Evolutionary conservation across 64 coral and sea anemone species (phyloP), one percentile per base, ranked within the genome.

Genomic region (Anthopleura sola): DNA sequence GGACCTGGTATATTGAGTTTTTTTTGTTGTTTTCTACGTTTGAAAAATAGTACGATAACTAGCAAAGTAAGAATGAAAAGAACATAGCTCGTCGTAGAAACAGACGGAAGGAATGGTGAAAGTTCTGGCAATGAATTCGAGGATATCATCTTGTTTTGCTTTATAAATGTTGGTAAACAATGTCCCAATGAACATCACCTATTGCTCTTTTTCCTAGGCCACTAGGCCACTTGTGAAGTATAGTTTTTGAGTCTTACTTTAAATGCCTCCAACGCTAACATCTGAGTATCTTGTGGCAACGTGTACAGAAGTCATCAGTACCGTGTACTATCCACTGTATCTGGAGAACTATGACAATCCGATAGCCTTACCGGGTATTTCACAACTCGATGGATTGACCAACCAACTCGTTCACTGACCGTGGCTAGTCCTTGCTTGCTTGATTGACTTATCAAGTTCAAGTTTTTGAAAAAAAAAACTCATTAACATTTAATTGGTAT

Each of bases 1-100:
- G 82, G 82, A 5, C 82, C 82, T 56, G 82, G 82, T n/a, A 83
- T 83, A 37, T 37, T 39, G 18, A 83, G 76, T 6, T 23, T 48
- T 9, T 12, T 18, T 46, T 20, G 44, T 47, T 24, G 11, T 26
- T 79, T 38, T 33, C 37, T 46, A 20, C 39, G n/a, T 8, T 21
- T 20, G 3, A 33, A 79, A 47, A 44, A 26, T 1, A 79, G 13
- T 12, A 1, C 76, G 5, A 79, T n/a, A 8, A 12, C 21, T 11
- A 46, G 4, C 34, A 46, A 38, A 10, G 34, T 48, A 23, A 79
- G 1, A 23, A 79, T 29, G 18, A 24, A 79, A 79, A 79, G 10
- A 3, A 71, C 12, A 12, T 34, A 29, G 26, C 29, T 34, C 14
- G 66, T 33, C 10, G 66, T 33, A 71, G 66, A 71, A 71, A 71